Base-by-base conservation (phyloP, 2,113 vertebrate genomes). In the Trichechus manatus region DNA sequence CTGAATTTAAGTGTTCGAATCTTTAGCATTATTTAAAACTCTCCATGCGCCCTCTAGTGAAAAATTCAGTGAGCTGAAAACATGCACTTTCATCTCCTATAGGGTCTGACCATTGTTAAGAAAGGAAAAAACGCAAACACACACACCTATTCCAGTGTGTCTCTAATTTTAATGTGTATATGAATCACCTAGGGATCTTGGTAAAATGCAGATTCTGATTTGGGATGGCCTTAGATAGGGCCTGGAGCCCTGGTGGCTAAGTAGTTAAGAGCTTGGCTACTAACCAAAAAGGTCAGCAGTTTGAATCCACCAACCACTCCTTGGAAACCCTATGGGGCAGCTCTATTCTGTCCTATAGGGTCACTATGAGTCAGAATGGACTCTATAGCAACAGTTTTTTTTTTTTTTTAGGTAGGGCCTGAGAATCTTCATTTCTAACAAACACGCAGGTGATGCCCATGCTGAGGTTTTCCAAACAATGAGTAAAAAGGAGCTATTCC, bases 11-110 rank as follows among this genome's bases (percentile, higher is more conserved):
- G 31, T 74, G 39, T 70, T 84, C 1, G 5, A 63, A 44, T 64
- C 8, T 53, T 80, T 31, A 66, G 13, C 22, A 29, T 68, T 53
- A 72, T 77, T 85, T 91, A 68, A 94, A 94, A 64, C 31, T 82
- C n/a, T 93, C 39, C 50, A 4, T 75, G 75, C 0, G 1, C 61
- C 66, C 64, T n/a, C 83, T 95, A 89, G 53, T 72, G 83, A 72
- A 47, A 82, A 78, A 3, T 14, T 22, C 6, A 6, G 14, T 14
- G 44, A 79, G 14, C 31, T 83, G 9, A 78, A 36, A 72, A n/a
- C 0, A 9, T 44, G 0, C 6, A 56, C 8, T 53, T 72, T 25
- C 11, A 6, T 56, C 59, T n/a, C 2, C 29, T 31, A 7, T 22
- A 36, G 59, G n/a, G 9, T 78, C 66, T 42, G 86, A 9, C 36